Base-by-base conservation (phyloP, 2,797 vertebrate species). In the Mus spretus region DNA sequence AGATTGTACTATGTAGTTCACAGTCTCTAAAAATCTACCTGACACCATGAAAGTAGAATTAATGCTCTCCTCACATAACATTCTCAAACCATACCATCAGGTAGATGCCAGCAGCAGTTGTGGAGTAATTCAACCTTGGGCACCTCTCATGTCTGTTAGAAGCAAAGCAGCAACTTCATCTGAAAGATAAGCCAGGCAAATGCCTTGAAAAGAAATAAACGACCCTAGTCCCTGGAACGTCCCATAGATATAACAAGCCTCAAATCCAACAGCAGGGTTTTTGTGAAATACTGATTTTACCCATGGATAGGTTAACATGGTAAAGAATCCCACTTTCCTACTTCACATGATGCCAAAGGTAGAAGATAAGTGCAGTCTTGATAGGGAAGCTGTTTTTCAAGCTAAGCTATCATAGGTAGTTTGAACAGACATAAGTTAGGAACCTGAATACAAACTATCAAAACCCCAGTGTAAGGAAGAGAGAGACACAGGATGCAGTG, bases 41-140 rank as follows among this genome's bases (percentile, higher is more conserved):
- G 59, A 2, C 14, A 74, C 89, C 40, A 89, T 40, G 31, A 34
- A 59, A 59, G 84, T 44, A 8, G 20, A 70, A 70, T 82, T 59
- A 79, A 17, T 83, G 17, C 28, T 89, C 44, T 92, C 4, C 84
- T 93, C 34, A 74, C 10, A 34, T 89, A 59, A 6, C 37, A 50
- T n/a, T 96, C 94, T 93, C 90, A 72, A 95, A 89, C 92, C 97
- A 87, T 34, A 86, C 96, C 94, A 97, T 93, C 90, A 97, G 34
- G 95, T 96, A 97, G 91, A 84, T 89, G 97, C 86, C 90, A 94
- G 91, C 93, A 96, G 92, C 90, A 63, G 91, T 95, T 94, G 89
- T n/a, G 93, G 82, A 96, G 94, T 81, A 96, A 96, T 90, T 95
- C 92, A 97, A 96, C 97, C 93, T 97, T 98, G 97, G 95, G 94